Conservation (phyloP, 2,797 vertebrate species). For the Danionella dracula region DNA sequence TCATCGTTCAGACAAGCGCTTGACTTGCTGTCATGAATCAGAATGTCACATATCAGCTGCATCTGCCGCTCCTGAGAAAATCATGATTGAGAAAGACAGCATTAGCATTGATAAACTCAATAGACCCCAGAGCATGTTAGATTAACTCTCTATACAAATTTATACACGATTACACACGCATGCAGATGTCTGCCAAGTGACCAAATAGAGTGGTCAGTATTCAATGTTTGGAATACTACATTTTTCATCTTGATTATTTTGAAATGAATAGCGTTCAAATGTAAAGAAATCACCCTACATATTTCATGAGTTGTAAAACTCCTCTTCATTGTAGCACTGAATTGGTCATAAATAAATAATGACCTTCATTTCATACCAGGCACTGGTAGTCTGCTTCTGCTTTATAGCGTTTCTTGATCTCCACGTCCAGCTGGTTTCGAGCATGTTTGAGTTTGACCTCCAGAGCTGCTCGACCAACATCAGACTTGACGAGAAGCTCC, state of each 20-base stretch:
- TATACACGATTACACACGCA: background rate
- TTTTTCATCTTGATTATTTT: too few relatives aligned
- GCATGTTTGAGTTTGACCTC: conserved; percentile 74
- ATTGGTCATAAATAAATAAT: too few relatives aligned
- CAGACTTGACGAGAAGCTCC: conserved; percentile 68
- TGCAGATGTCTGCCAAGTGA: too few relatives aligned
- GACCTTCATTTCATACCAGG: conserved; percentile 50
- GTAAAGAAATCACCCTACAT: too few relatives aligned
- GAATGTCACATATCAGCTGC: conserved; percentile 70
- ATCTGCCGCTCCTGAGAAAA: conserved; percentile 66
- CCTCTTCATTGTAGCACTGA: too few relatives aligned
- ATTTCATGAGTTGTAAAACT: too few relatives aligned
- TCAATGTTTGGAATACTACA: too few relatives aligned
- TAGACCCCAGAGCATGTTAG: background rate
- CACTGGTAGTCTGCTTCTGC: conserved; percentile 69
- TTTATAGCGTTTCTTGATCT: conserved; percentile 79
- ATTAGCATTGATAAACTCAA: background rate
- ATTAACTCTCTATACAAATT: background rate
- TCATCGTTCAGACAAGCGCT: conserved; percentile 64
- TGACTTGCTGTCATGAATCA: conserved; percentile 65
- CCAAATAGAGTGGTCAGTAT: too few relatives aligned
- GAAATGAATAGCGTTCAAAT: too few relatives aligned
- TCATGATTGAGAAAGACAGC: background rate
- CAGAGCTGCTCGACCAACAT: conserved; percentile 64
- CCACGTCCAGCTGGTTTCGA: conserved; percentile 80